Evolutionary conservation across 1,140 invertebrate species (phyloP), one percentile per base, ranked within the genome.

Genomic region (Hyphantria cunea): DNA sequence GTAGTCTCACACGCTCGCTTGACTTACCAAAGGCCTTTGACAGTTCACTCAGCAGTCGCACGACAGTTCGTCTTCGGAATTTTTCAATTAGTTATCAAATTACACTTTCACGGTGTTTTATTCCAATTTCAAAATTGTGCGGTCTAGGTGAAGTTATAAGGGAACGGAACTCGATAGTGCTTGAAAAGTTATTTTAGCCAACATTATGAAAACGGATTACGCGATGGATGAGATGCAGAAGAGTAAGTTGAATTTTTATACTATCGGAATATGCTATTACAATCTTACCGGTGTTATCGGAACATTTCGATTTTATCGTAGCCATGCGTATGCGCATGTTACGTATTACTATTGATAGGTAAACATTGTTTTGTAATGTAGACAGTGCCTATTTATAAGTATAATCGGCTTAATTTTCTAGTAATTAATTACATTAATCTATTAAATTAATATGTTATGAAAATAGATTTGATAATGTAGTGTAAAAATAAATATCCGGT

Each of bases 121-220:
- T 62, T 53, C 56, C 6, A 42, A 60, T 62, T 62, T 53, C 65
- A 72, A 68, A 77, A 85, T 47, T 32, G 72, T 78, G 82, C 72
- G 79, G 74, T 79, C 58, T 56, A 45, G 66, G 66, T 69, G 53
- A 50, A 66, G 63, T 51, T 71, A 63, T 68, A 68, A 66, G 52
- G 56, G 50, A 66, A 60, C 64, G 56, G 48, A 49, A 68, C 48
- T 72, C 70, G 71, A 80, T 72, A 80, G 78, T 86, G 82, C 52
- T 59, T 64, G 41, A 50, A 45, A 58, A 51, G 50, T 62, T 56
- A 33, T 49, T 78, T 65, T 49, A 48, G 17, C 32, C 55, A 49
- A 67, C 63, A 82, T 80, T 76, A 90, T 90, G 87, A 90, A 90
- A 83, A 86, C 87, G 82, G 87, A 90, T 87, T 90, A 90, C 78